Evolutionary conservation across 2,888 invertebrate genomes (phyloP).

Genomic region (Polymixis flavicincta): DNA sequence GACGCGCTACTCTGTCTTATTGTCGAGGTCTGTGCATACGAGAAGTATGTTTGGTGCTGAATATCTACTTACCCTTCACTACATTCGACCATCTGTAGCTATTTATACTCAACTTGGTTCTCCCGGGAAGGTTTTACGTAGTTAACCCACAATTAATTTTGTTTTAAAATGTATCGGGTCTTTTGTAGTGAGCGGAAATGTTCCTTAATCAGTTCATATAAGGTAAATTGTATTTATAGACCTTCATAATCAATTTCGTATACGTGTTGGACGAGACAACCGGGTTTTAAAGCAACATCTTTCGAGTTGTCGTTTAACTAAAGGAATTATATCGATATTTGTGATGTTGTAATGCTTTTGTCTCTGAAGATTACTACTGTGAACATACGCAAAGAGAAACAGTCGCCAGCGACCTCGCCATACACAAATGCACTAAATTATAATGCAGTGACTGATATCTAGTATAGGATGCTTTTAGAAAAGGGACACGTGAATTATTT

Average conservation of each 20-base stretch:
- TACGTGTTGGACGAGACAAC: slow-evolving; percentile 40
- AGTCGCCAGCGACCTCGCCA: slow-evolving; percentile 57
- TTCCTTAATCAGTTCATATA: slow-evolving; percentile 59
- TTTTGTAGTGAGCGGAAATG: slow-evolving; percentile 57
- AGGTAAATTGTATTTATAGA: slow-evolving; percentile 52
- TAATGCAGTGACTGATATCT: slow-evolving; percentile 64
- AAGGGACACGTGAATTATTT: slow-evolving; percentile 44
- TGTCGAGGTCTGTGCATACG: slow-evolving; percentile 62
- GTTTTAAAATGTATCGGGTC: slow-evolving; percentile 38
- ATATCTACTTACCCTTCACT: slow-evolving; percentile 60
- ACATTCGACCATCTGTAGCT: slow-evolving; percentile 46
- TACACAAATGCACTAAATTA: slow-evolving; percentile 58
- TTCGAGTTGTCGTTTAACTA: slow-evolving; percentile 32
- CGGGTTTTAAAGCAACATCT: slow-evolving; percentile 18
- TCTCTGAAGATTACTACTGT: slow-evolving; percentile 39
- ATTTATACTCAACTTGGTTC: slow-evolving; percentile 20
- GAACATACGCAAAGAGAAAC: slow-evolving; percentile 22
- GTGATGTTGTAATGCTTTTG: slow-evolving; percentile 50
- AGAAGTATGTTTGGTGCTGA: slow-evolving; percentile 64
- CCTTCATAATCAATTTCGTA: slow-evolving; percentile 48
- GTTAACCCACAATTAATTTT: slow-evolving; percentile 29
- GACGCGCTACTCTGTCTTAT: slow-evolving; percentile 44
- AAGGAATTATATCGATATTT: slow-evolving; percentile 36
- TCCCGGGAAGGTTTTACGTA: slow-evolving; percentile 34
- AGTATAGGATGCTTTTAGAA: slow-evolving; percentile 62